A percentile compares a stretch with the other conserved stretches of the same genome.
Conservation (phyloP, 2,113 vertebrate species). For the Aegypius monachus region DNA sequence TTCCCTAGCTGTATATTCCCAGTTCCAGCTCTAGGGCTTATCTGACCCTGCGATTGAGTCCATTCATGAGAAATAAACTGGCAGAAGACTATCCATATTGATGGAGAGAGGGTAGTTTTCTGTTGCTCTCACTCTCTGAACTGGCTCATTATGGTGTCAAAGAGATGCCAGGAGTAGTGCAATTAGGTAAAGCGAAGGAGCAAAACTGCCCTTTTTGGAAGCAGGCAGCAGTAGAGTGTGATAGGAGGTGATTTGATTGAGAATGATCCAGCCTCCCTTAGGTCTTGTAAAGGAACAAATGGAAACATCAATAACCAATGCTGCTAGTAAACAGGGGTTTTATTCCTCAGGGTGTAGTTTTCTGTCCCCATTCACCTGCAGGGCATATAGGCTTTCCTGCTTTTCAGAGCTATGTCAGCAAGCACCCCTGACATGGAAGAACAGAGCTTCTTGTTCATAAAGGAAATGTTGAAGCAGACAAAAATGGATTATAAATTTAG, state of each 20-base stretch:
- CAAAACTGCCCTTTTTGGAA: neutral
- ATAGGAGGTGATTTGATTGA: neutral
- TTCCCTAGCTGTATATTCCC: neutral
- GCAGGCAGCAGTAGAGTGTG: neutral
- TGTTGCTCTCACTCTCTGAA: neutral
- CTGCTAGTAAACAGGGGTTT: neutral
- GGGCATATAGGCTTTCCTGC: neutral
- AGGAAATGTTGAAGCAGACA: neutral
- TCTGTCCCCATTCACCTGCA: neutral
- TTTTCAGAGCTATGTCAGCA: neutral
- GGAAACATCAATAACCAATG: neutral
- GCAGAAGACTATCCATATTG: neutral
- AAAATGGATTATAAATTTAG: neutral
- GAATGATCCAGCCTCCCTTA: neutral
- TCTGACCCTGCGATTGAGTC: neutral
- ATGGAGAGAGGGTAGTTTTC: neutral
- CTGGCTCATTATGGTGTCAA: neutral
- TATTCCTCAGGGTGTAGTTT: neutral
- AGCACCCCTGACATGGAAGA: neutral
- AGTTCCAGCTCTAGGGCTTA: neutral
- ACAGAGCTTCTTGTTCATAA: neutral
- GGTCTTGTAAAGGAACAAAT: neutral
- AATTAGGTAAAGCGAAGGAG: neutral
- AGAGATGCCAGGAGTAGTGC: neutral
- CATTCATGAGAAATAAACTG: neutral